Conservation (phyloP, 2,113 vertebrate genomes). For the Cairina moschata region DNA sequence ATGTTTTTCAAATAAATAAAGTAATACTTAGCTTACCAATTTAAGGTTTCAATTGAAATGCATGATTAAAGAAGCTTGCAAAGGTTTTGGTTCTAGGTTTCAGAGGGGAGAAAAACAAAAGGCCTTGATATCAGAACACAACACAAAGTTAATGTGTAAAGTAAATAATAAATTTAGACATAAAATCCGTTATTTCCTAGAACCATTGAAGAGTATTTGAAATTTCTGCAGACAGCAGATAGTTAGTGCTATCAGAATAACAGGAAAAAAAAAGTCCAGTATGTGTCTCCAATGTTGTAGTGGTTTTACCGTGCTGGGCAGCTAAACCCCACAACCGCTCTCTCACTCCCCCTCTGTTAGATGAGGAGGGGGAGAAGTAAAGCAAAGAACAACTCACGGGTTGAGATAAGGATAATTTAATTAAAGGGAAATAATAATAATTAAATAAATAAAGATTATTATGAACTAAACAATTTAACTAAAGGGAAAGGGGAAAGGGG, state of each 20-base stretch:
- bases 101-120: background rate
- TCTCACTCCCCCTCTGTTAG: too few species aligned
- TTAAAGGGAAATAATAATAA: too few species aligned
- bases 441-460: too few species aligned
- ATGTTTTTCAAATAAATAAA: background rate
- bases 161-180: background rate
- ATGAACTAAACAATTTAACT: too few species aligned
- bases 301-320: too few species aligned
- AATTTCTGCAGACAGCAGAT: background rate
- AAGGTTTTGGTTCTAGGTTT: background rate
- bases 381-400: too few species aligned
- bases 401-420: too few species aligned
- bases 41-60: background rate
- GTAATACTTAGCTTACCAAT: background rate
- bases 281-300: background rate
- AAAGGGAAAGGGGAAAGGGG: too few species aligned
- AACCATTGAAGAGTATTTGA: background rate
- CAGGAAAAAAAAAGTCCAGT: background rate
- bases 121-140: background rate
- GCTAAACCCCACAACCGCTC: too few species aligned
- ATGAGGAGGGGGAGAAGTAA: too few species aligned
- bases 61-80: background rate
- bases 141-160: background rate
- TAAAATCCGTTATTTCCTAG: background rate
- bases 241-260: background rate